Evolutionary conservation across 2,888 invertebrate species (phyloP).

Genomic region (Eutolmus rufibarbis): DNA sequence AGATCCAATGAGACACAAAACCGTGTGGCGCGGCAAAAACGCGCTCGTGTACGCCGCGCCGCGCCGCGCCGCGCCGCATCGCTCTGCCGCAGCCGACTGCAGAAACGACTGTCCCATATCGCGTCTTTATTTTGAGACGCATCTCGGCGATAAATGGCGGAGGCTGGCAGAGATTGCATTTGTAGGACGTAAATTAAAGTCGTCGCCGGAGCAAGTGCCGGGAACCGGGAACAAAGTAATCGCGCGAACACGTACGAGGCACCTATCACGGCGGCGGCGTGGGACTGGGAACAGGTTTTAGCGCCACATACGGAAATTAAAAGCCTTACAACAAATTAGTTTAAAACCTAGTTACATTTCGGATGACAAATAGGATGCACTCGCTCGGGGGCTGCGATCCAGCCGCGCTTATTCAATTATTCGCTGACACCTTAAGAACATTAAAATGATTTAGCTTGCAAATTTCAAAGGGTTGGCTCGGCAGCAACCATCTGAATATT

Average conservation of each 20-base stretch:
- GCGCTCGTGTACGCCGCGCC: background rate
- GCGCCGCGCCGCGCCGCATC: background rate
- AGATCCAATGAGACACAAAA: conserved; percentile 23
- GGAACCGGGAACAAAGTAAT: conserved; percentile 11
- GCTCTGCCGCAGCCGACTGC: background rate
- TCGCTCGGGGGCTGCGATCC: conserved; percentile 25
- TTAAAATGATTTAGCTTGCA: conserved; percentile 30
- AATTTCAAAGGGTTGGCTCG: background rate
- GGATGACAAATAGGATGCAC: conserved; percentile 39
- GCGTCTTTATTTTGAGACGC: conserved; percentile 13
- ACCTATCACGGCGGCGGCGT: background rate
- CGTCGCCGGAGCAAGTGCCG: conserved; percentile 10
- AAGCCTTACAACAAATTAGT: conserved; percentile 31
- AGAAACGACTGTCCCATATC: background rate
- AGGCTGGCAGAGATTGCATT: background rate
- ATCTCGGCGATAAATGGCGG: background rate
- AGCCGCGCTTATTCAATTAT: conserved; percentile 34
- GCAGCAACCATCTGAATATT: background rate
- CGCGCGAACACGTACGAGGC: background rate
- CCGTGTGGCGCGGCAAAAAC: background rate
- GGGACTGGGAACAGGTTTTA: conserved; percentile 34
- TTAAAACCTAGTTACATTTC: conserved; percentile 39
- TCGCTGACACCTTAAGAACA: conserved; percentile 32
- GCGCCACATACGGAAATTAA: conserved; percentile 40
- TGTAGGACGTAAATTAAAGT: conserved; percentile 30